These are phyloP conservation scores for Steinernema carpocapsae DNA, from an alignment of 2,888 invertebrate genomes.

Conservation along the genomic window DNA sequence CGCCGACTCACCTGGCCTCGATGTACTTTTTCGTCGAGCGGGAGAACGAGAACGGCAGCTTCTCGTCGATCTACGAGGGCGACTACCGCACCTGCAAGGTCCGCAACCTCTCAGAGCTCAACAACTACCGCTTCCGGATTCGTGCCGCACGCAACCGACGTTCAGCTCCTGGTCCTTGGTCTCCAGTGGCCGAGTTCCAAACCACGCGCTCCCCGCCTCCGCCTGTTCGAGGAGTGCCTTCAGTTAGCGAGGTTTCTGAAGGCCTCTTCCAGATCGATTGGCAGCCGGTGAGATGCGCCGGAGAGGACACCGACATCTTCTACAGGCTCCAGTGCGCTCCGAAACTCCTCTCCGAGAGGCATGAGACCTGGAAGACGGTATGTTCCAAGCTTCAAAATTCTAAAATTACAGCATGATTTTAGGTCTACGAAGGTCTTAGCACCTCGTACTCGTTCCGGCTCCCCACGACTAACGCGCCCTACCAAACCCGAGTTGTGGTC, in stretches of 20 bases:
- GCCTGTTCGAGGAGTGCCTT: slow-evolving; percentile 77
- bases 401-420: slow-evolving; percentile 43
- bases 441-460: slow-evolving; percentile 73
- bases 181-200: slow-evolving; percentile 77
- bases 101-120: slow-evolving; percentile 75
- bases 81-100: slow-evolving; percentile 54
- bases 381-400: neutral
- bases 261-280: slow-evolving; percentile 76
- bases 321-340: slow-evolving; percentile 48
- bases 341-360: slow-evolving; percentile 40
- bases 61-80: slow-evolving; percentile 57
- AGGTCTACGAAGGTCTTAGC: slow-evolving; percentile 72
- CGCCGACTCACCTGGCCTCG: slow-evolving; percentile 32
- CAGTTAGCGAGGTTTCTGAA: slow-evolving; percentile 74
- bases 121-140: slow-evolving; percentile 83
- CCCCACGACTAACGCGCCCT: slow-evolving; percentile 79
- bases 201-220: slow-evolving; percentile 83
- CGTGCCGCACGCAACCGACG: slow-evolving; percentile 82
- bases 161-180: slow-evolving; percentile 81
- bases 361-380: slow-evolving; percentile 49
- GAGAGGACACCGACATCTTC: slow-evolving; percentile 41
- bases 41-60: slow-evolving; percentile 62
- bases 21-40: slow-evolving; percentile 64
- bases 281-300: slow-evolving; percentile 71
- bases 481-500: slow-evolving; percentile 79